Percentiles rank a stretch among this genome's conserved stretches.
Conservation (phyloP, 2,888 invertebrate genomes). For the Hecatera dysodea region DNA sequence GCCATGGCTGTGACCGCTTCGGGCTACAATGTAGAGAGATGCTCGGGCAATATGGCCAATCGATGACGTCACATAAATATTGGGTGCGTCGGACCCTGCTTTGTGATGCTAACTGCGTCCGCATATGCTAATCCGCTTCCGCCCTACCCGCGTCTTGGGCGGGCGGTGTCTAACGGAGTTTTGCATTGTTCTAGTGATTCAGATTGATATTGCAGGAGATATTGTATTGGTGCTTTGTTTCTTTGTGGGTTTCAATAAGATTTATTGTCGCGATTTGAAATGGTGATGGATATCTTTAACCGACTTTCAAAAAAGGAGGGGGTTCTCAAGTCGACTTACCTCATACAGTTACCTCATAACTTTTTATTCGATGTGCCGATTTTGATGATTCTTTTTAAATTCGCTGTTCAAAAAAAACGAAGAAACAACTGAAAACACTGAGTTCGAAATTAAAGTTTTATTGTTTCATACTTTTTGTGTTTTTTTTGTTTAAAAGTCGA, state of each 20-base stretch:
- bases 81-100: constrained; percentile 70
- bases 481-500: too few relatives aligned
- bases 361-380: too few relatives aligned
- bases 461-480: too few relatives aligned
- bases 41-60: constrained; percentile 65
- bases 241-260: constrained; percentile 33
- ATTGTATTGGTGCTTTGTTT: constrained; percentile 51
- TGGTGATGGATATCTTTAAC: neutral
- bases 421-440: too few relatives aligned
- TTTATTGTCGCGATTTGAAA: constrained; percentile 27
- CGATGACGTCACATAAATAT: constrained; percentile 81
- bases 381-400: too few relatives aligned
- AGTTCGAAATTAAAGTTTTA: too few relatives aligned
- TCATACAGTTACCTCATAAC: too few relatives aligned
- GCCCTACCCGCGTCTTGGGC: constrained; percentile 74
- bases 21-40: constrained; percentile 54
- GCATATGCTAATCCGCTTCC: constrained; percentile 82
- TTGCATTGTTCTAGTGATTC: constrained; percentile 58
- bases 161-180: constrained; percentile 62
- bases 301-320: too few relatives aligned
- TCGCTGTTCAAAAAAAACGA: too few relatives aligned
- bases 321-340: too few relatives aligned
- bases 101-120: constrained; percentile 83
- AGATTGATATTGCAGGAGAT: constrained; percentile 51
- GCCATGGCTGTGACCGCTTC: constrained; percentile 54